These are phyloP conservation scores for Tethya wilhelma DNA, from an alignment of 37 sponge, comb jelly and placozoan genomes.

Conservation along the genomic window DNA sequence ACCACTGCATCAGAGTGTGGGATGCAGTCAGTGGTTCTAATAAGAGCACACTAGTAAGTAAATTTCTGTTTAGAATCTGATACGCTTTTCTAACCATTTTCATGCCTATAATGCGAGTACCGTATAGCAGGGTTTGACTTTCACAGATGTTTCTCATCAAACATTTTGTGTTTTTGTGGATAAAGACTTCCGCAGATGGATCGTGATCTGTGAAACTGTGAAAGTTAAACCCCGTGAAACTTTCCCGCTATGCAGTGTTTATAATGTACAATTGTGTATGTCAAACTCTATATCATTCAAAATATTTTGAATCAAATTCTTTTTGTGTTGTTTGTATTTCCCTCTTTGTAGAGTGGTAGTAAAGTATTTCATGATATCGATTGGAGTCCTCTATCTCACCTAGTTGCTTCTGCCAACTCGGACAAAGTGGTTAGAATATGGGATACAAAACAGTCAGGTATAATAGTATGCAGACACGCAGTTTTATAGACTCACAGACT, in stretches of 20 bases:
- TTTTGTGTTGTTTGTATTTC: not conserved
- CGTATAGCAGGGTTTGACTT: not conserved
- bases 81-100: too few relatives aligned
- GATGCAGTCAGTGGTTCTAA: slow-evolving; percentile 63
- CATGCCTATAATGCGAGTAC: not conserved
- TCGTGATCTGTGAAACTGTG: too few relatives aligned
- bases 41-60: slow-evolving; percentile 71
- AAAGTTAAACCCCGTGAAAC: too few relatives aligned
- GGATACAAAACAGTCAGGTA: slow-evolving; percentile 60
- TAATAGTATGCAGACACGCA: not conserved
- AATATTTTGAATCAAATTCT: not conserved
- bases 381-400: not conserved
- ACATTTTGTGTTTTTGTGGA: not conserved
- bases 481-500: too few relatives aligned
- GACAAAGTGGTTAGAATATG: slow-evolving; percentile 79
- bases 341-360: slow-evolving; percentile 55
- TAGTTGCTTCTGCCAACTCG: slow-evolving; percentile 80
- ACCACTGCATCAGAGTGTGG: slow-evolving; percentile 86
- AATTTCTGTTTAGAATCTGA: too few relatives aligned
- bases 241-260: too few relatives aligned
- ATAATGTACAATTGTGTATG: too few relatives aligned
- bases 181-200: too few relatives aligned
- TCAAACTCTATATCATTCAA: not conserved
- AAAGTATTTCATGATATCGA: slow-evolving; percentile 73
- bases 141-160: not conserved